Evolutionary conservation across 2,888 invertebrate genomes (phyloP), one percentile per base, ranked within the genome.

Genomic region (Heteromyza rotundicornis): DNA sequence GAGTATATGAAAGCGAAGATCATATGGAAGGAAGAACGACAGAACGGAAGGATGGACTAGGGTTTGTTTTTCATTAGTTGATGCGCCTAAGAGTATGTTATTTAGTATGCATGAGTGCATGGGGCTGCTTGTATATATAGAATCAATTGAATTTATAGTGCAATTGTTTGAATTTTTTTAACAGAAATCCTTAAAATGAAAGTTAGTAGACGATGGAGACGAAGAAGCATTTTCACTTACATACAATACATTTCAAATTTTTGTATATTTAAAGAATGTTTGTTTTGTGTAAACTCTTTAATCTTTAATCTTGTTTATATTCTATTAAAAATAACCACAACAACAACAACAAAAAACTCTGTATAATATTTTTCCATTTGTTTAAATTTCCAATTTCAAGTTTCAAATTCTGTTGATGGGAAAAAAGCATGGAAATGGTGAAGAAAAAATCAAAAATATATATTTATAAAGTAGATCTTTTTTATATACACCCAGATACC

Each of bases 131-230:
- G 75, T 75, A 72, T 64, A 75, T 47, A 47, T 58, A 49, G 54
- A 51, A 54, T 32, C 47, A 57, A 58, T 44, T 58, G 54, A 62
- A 58, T 64, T 69, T 68, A 71, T 75, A 75, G 75, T 75, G 75
- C 75, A 75, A 75, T 75, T 75, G 75, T 75, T 75, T 75, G 74
- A 73, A 57, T 56, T 35, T 56, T 50, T 50, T 58, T 52, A 71
- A 74, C 72, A 64, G 64, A 69, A n/a, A 47, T 17, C 19, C 19
- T 20, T 20, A 7, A 14, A 40, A n/a, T n/a, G 40, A 3, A 3
- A 12, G 5, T 40, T n/a, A 40, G 40, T 40, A n/a, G 49, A 32
- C n/a, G 5, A 35, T 57, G 17, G 20, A 32, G 8, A 19, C 16
- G 12, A 40, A 22, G 14, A 49, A 53, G 17, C n/a, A 32, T 32